A percentile compares a stretch with the other conserved stretches of the same genome.
phyloP scores from a whole-genome alignment of 1,140 invertebrate species.

The Ptiloglossa arizonensis region DNA sequence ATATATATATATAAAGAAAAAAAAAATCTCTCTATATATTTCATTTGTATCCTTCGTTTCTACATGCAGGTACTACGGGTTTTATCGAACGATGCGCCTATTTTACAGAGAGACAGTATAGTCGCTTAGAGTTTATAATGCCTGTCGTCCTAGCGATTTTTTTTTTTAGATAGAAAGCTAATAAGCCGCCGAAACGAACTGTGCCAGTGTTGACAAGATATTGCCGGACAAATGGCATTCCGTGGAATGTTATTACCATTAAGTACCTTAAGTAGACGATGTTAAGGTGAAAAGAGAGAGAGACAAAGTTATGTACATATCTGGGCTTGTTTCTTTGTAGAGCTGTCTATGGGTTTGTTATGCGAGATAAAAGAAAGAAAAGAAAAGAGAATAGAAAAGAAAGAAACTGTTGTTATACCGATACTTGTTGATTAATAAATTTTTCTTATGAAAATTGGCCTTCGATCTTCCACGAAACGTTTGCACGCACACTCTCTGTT shows the following conservation, averaged over 20 bases:
- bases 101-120: slow-evolving; percentile 8
- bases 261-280: slow-evolving; percentile 73
- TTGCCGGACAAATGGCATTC: slow-evolving; percentile 72
- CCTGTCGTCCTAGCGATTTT: slow-evolving; percentile 9
- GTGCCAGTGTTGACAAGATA: slow-evolving; percentile 66
- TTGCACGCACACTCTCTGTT: slow-evolving; percentile 59
- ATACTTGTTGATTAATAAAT: slow-evolving; percentile 79
- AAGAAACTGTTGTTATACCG: slow-evolving; percentile 72
- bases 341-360: slow-evolving; percentile 76
- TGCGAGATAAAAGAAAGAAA: slow-evolving; percentile 72
- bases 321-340: slow-evolving; percentile 68
- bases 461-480: slow-evolving; percentile 72
- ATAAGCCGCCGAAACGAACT: slow-evolving; percentile 15
- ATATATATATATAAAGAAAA: neutral
- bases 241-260: slow-evolving; percentile 78
- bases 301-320: slow-evolving; percentile 69
- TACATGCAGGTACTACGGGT: neutral
- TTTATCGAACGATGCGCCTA: neutral
- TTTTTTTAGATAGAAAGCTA: slow-evolving; percentile 38
- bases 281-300: slow-evolving; percentile 58
- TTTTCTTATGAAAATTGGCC: slow-evolving; percentile 78
- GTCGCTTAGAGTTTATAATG: neutral
- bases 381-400: no score
- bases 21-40: no score
- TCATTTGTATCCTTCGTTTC: slow-evolving; percentile 16